These are phyloP conservation scores for Eristalis tenax DNA, from an alignment of 2,888 invertebrate genomes.

Conservation along the genomic window DNA sequence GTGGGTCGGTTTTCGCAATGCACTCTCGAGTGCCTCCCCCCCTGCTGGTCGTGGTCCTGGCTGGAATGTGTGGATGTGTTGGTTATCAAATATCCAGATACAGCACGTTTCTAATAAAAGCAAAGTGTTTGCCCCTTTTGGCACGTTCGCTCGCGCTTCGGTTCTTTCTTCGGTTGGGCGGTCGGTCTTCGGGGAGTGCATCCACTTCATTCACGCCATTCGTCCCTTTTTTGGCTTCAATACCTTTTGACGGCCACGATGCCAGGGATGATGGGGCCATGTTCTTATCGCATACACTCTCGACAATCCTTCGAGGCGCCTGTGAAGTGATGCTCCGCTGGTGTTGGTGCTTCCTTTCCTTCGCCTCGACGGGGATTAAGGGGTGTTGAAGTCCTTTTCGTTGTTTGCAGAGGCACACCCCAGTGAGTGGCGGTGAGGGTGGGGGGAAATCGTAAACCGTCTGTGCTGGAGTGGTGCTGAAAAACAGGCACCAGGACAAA, in stretches of 20 bases:
- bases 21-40: slow-evolving; percentile 18
- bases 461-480: slow-evolving; percentile 58
- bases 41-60: not conserved
- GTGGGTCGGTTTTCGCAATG: slow-evolving; percentile 36
- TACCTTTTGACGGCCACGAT: slow-evolving; percentile 59
- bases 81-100: slow-evolving; percentile 70
- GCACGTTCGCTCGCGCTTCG: slow-evolving; percentile 62
- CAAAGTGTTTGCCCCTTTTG: slow-evolving; percentile 68
- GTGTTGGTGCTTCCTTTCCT: not conserved
- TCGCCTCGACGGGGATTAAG: slow-evolving; percentile 45
- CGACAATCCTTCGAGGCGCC: slow-evolving; percentile 37
- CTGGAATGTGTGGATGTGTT: slow-evolving; percentile 35
- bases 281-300: slow-evolving; percentile 33
- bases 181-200: slow-evolving; percentile 56
- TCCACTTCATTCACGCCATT: slow-evolving; percentile 19
- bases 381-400: slow-evolving; percentile 53
- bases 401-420: slow-evolving; percentile 51
- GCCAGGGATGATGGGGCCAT: not conserved
- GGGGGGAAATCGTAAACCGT: slow-evolving; percentile 35
- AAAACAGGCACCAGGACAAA: slow-evolving; percentile 56
- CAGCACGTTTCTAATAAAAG: slow-evolving; percentile 71
- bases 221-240: slow-evolving; percentile 42
- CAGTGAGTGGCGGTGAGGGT: not conserved
- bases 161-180: slow-evolving; percentile 30
- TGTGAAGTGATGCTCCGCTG: slow-evolving; percentile 38